Conservation (phyloP, 1,140 invertebrate species). For the Sesamia nonagrioides region DNA sequence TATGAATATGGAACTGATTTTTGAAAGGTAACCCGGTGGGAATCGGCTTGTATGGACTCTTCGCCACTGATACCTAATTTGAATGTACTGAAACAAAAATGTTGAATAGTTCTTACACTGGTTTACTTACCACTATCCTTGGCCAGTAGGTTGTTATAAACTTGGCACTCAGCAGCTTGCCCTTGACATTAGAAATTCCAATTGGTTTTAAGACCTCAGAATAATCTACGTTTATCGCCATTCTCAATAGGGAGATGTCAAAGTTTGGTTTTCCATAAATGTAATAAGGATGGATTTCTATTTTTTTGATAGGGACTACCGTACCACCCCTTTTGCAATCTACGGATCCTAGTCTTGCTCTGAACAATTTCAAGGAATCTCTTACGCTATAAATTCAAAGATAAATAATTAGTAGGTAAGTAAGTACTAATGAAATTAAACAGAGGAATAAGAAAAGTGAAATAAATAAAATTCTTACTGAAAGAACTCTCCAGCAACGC, state of each 20-base stretch:
- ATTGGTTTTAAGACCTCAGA: conserved; percentile 65
- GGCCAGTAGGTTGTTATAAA: conserved; percentile 78
- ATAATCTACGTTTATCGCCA: conserved; percentile 57
- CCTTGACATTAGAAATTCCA: conserved; percentile 57
- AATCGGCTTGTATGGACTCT: no score
- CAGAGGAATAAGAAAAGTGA: not conserved
- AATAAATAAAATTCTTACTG: conserved; percentile 61
- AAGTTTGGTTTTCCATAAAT: conserved; percentile 61
- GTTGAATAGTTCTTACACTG: not conserved
- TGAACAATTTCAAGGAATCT: conserved; percentile 73
- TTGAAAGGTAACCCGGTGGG: no score
- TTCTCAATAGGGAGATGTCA: conserved; percentile 68
- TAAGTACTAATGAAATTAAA: not conserved
- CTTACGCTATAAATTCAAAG: conserved; percentile 66
- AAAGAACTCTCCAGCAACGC: conserved; percentile 70
- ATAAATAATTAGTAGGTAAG: not conserved
- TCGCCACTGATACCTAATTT: no score
- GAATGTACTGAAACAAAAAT: no score
- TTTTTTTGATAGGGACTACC: conserved; percentile 65
- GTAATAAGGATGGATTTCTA: conserved; percentile 74
- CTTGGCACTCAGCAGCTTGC: conserved; percentile 65
- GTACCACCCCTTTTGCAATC: conserved; percentile 77
- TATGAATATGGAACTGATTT: no score
- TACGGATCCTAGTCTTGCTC: conserved; percentile 72
- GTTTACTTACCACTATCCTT: conserved; percentile 73